Base-by-base conservation (phyloP, 2,888 invertebrate species). In the Endotricha flammealis region DNA sequence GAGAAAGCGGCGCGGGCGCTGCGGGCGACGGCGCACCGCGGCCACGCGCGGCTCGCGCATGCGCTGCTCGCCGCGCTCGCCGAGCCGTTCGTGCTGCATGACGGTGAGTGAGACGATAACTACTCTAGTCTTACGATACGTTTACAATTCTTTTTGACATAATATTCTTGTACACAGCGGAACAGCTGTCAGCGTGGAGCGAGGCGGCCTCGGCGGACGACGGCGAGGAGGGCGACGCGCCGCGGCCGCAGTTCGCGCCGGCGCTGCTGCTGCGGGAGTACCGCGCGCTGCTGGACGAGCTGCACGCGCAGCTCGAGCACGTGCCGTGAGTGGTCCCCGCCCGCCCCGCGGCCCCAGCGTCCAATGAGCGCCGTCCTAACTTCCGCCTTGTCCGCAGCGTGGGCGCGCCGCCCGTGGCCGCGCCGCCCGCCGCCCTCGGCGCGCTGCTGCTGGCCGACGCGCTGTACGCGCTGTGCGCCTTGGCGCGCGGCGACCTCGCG, bases 391-490 rank as follows among this genome's bases (percentile, higher is more conserved):
- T n/a, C n/a, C n/a, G n/a, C n/a, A n/a, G n/a, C 36, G 28, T 46
- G 5, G 29, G 49, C 34, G 47, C 66, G 39, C 43, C 34, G 72
- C 69, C 17, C 54, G 61, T 48, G 2, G n/a, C 4, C 8, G 16
- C 88, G 90, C 64, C 76, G 80, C 13, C 88, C 89, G 53, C n/a
- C n/a, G 88, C 90, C 8, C 80, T 91, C 27, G 92, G 91, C 23
- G 95, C 93, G 78, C 78, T 95, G 53, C 79, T 95, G 42, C 73
- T 92, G 29, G 94, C 93, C 91, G 90, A 91, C 53, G 88, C 92
- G 38, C 69, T 93, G 28, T 76, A 93, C 42, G 73, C 87, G 33
- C 89, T 92, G 56, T 91, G 92, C 56, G 82, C 86, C 29, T 87
- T 89, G 41, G 91, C 95, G 8, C 87, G 91, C 12, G 89, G 91